Evolutionary conservation across 2,888 invertebrate genomes (phyloP).

Genomic region (Ceriagrion tenellum): DNA sequence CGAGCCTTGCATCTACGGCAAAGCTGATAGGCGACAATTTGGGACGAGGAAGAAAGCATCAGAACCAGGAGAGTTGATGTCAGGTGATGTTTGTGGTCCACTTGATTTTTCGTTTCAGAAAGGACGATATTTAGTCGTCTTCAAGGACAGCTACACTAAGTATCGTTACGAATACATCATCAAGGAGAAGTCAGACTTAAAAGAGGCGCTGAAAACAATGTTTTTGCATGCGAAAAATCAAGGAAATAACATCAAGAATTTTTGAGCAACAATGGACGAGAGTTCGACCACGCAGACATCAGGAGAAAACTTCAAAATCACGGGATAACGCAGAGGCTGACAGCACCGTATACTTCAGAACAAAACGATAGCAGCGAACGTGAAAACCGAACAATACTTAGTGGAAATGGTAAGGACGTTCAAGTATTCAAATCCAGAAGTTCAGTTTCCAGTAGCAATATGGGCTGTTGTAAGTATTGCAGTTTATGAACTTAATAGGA

Average conservation of each 20-base stretch:
- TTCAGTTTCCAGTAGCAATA: no score
- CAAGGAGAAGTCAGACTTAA: no score
- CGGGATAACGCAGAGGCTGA: neutral
- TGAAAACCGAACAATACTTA: slow-evolving; percentile 52
- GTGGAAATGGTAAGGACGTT: slow-evolving; percentile 73
- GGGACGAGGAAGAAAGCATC: no score
- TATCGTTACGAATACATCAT: no score
- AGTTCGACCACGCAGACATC: neutral
- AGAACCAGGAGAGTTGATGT: no score
- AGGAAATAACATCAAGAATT: neutral
- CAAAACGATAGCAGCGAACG: neutral
- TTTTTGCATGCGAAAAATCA: neutral
- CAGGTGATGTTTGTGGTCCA: no score
- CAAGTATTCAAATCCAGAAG: slow-evolving; percentile 71
- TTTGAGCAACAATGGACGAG: neutral
- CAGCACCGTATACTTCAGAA: neutral
- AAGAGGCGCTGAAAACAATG: neutral
- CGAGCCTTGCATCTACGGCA: no score
- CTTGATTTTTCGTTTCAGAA: no score
- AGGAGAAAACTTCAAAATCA: neutral
- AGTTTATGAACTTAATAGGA: slow-evolving; percentile 72
- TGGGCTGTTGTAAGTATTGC: slow-evolving; percentile 72
- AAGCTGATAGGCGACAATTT: no score
- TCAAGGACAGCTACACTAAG: no score
- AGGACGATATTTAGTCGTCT: no score